These are phyloP conservation scores for Peromyscus attwateri DNA, from an alignment of 2,797 vertebrate species.

Conservation along the genomic window DNA sequence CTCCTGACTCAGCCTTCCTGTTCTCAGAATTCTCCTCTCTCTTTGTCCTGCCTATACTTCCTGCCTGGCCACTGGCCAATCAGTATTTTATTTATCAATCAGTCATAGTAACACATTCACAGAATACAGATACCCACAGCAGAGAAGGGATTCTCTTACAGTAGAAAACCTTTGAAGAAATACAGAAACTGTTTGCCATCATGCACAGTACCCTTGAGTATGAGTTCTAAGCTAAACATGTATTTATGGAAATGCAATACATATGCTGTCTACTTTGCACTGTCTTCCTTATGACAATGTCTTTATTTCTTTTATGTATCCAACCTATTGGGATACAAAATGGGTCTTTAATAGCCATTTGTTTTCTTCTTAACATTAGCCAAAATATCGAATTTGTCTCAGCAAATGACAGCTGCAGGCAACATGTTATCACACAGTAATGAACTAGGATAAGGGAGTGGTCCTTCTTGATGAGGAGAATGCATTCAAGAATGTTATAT, in stretches of 20 bases:
- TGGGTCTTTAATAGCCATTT: background rate
- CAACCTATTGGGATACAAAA: background rate
- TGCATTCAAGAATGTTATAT: background rate
- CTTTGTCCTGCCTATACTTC: too few relatives aligned
- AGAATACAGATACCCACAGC: too few relatives aligned
- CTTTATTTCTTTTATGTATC: background rate
- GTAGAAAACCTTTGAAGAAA: background rate
- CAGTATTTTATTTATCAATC: too few relatives aligned
- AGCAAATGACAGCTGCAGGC: background rate
- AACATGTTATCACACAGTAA: background rate
- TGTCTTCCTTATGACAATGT: background rate
- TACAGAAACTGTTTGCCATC: background rate
- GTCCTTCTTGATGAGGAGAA: background rate
- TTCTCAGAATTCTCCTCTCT: too few relatives aligned
- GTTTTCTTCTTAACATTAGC: background rate
- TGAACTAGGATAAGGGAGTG: background rate
- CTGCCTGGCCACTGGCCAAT: too few relatives aligned
- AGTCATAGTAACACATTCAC: too few relatives aligned
- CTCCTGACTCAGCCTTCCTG: too few relatives aligned
- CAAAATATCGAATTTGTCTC: constrained; percentile 40
- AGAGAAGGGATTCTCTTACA: background rate
- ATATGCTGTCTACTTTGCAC: background rate
- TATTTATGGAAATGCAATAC: background rate
- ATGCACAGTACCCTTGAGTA: background rate
- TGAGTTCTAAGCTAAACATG: background rate